phyloP scores from a whole-genome alignment of 2,113 vertebrate genomes.

The Haemorhous mexicanus region DNA sequence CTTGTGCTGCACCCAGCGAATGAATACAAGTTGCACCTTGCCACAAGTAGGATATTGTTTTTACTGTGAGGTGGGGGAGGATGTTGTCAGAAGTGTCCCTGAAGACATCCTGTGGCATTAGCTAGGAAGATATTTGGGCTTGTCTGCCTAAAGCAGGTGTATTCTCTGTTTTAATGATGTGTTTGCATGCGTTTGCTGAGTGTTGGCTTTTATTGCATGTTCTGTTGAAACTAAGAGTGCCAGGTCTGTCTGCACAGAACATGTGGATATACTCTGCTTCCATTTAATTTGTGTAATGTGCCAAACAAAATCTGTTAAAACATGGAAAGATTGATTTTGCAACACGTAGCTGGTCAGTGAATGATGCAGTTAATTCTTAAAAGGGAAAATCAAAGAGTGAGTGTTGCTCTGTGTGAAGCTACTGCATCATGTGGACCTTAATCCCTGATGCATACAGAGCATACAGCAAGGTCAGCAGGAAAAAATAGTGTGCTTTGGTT shows the following conservation, averaged over 20 bases:
- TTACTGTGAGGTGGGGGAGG: neutral
- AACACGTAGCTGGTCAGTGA: neutral
- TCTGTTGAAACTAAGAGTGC: slow-evolving; percentile 61
- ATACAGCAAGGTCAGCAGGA: neutral
- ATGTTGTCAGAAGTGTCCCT: neutral
- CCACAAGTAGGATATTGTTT: neutral
- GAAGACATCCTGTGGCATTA: slow-evolving; percentile 11
- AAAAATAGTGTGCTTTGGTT: neutral
- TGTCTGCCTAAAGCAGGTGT: slow-evolving; percentile 45
- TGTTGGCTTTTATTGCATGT: neutral
- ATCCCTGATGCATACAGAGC: neutral
- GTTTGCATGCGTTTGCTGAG: slow-evolving; percentile 26
- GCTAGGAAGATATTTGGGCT: slow-evolving; percentile 11
- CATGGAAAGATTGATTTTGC: neutral
- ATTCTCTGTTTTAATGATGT: slow-evolving; percentile 42
- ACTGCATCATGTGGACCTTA: neutral
- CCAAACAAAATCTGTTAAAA: neutral
- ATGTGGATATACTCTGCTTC: slow-evolving; percentile 22
- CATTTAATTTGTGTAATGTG: slow-evolving; percentile 1
- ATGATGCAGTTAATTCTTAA: neutral
- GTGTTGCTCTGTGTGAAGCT: neutral
- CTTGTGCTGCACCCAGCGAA: neutral
- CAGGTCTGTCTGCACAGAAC: slow-evolving; percentile 42
- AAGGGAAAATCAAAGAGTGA: neutral
- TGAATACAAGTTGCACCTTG: neutral